These are phyloP conservation scores for Formica aserva DNA, from an alignment of 2,888 invertebrate genomes.

Conservation along the genomic window DNA sequence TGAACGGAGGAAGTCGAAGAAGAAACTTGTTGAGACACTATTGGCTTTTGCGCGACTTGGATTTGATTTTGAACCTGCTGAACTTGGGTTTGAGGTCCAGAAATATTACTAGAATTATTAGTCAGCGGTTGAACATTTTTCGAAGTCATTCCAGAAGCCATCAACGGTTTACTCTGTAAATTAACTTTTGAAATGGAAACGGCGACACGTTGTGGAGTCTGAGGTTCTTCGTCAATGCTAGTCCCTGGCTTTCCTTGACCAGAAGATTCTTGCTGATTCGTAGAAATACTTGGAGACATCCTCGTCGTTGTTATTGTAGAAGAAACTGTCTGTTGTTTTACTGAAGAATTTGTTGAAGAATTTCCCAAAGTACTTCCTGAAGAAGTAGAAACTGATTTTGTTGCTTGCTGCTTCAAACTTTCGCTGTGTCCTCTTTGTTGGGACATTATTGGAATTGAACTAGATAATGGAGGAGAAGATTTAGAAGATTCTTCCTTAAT, in stretches of 20 bases:
- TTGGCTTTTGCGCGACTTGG: constrained; percentile 48
- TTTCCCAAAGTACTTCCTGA: constrained; percentile 41
- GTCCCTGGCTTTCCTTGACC: constrained; percentile 7
- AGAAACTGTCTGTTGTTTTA: constrained; percentile 52
- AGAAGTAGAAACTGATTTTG: constrained; percentile 61
- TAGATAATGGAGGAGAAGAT: constrained; percentile 66
- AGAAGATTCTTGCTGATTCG: constrained; percentile 34
- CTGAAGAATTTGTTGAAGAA: constrained; percentile 14
- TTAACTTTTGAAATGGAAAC: constrained; percentile 11
- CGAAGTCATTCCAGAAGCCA: constrained; percentile 50
- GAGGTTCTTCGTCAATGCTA: not conserved
- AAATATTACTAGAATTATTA: constrained; percentile 53
- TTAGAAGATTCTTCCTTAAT: constrained; percentile 81
- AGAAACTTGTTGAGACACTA: constrained; percentile 38
- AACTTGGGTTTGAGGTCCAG: constrained; percentile 61
- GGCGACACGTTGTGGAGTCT: constrained; percentile 17
- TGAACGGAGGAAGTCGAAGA: constrained; percentile 53
- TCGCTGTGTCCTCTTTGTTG: constrained; percentile 70
- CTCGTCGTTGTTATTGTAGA: constrained; percentile 66
- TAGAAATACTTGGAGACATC: constrained; percentile 42
- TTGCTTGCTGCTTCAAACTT: constrained; percentile 71
- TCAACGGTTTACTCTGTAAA: constrained; percentile 18
- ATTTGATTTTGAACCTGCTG: constrained; percentile 76
- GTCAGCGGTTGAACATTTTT: constrained; percentile 68
- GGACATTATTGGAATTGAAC: constrained; percentile 63